Evolutionary conservation across 2,797 vertebrate species (phyloP).

Genomic region (Telmatherina bonti): DNA sequence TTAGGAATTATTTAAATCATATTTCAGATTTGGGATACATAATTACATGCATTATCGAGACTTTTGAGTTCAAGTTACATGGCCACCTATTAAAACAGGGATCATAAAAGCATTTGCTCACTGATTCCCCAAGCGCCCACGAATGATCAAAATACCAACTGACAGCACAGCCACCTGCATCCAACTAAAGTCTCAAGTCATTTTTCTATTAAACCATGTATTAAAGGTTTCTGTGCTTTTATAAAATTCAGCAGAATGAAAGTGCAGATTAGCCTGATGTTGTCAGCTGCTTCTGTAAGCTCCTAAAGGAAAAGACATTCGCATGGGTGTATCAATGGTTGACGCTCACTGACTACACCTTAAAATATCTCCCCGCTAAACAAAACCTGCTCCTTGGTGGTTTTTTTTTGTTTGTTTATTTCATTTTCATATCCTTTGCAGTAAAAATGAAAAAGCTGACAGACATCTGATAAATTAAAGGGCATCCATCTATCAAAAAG

Average conservation of each 20-base stretch:
- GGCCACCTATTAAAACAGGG: constrained; percentile 48
- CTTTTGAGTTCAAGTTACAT: constrained; percentile 31
- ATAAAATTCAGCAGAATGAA: constrained; percentile 43
- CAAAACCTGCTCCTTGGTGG: constrained; percentile 2
- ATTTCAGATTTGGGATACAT: background rate
- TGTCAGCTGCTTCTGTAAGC: constrained; percentile 60
- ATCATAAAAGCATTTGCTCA: constrained; percentile 73
- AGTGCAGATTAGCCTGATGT: constrained; percentile 55
- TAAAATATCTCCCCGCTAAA: constrained; percentile 51
- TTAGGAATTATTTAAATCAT: background rate
- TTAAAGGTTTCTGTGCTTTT: constrained; percentile 35
- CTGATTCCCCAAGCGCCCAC: constrained; percentile 63
- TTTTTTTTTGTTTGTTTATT: constrained; percentile 41
- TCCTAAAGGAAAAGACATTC: constrained; percentile 54
- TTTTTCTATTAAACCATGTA: constrained; percentile 25
- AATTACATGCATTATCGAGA: constrained; percentile 1
- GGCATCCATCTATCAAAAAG: constrained; percentile 51
- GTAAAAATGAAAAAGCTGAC: constrained; percentile 29
- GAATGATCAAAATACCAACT: constrained; percentile 77
- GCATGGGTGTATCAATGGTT: constrained; percentile 58
- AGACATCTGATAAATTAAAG: constrained; percentile 59
- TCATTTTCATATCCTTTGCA: constrained; percentile 47
- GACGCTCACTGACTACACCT: constrained; percentile 47
- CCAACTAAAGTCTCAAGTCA: constrained; percentile 52
- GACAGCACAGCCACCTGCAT: constrained; percentile 69